These are phyloP conservation scores for Caenorhabditis panamensis DNA, from an alignment of 2,888 invertebrate genomes.

Conservation along the genomic window DNA sequence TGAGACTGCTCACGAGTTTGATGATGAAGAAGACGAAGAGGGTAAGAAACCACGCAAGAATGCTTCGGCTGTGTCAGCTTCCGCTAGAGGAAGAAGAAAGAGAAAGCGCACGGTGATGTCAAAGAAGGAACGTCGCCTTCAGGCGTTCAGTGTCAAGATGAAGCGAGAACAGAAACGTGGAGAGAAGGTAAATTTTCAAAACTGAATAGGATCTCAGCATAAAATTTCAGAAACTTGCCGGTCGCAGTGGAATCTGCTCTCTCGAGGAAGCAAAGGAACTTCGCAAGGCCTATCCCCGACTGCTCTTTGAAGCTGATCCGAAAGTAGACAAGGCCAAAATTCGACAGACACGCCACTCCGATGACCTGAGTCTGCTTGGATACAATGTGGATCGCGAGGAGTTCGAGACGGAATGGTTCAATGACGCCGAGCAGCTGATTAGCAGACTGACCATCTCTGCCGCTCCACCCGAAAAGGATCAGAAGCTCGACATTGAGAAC, in stretches of 20 bases:
- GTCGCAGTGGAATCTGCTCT: constrained; percentile 28
- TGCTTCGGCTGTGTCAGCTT: neutral
- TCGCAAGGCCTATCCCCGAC: constrained; percentile 31
- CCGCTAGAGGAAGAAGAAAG: constrained; percentile 17
- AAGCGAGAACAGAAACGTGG: constrained; percentile 45
- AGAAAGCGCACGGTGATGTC: constrained; percentile 31
- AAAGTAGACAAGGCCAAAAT: constrained; percentile 21
- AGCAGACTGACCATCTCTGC: constrained; percentile 64
- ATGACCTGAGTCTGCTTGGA: constrained; percentile 55
- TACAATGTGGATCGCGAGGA: constrained; percentile 65
- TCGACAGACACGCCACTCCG: neutral
- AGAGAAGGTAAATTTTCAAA: constrained; percentile 12
- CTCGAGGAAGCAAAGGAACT: constrained; percentile 42
- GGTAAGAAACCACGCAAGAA: constrained; percentile 14
- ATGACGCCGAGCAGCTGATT: constrained; percentile 72
- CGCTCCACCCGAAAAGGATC: constrained; percentile 34
- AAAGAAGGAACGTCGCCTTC: constrained; percentile 53
- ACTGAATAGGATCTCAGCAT: too few species aligned
- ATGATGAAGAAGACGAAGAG: constrained; percentile 27
- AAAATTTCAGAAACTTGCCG: constrained; percentile 18
- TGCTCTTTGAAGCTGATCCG: constrained; percentile 24
- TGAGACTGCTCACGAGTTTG: constrained; percentile 37
- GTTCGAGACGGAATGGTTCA: constrained; percentile 64
- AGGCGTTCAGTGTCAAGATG: constrained; percentile 43
- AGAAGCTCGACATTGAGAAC: constrained; percentile 58